phyloP scores from a whole-genome alignment of 2,113 vertebrate genomes.

The Notothenia coriiceps region DNA sequence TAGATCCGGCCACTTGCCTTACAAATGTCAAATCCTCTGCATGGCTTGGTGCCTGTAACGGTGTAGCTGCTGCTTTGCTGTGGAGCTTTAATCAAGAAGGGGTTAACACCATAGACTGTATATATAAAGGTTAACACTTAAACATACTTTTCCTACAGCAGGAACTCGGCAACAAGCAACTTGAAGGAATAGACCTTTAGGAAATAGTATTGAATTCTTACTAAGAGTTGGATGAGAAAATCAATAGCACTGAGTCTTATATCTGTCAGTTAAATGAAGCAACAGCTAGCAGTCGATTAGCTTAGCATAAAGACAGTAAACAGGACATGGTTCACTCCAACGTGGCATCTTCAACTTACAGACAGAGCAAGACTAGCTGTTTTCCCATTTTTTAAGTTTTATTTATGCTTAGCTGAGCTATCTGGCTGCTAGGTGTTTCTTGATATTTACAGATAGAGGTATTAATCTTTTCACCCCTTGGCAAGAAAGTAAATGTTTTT shows the following conservation, averaged over 20 bases:
- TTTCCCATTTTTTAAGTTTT: background rate
- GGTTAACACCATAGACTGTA: background rate
- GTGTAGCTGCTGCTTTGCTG: slow-evolving; percentile 70
- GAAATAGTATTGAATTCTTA: background rate
- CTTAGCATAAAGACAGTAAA: slow-evolving; percentile 14
- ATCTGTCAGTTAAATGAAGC: slow-evolving; percentile 2
- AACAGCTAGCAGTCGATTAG: slow-evolving; percentile 9
- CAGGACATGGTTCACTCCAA: background rate
- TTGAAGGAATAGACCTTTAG: background rate
- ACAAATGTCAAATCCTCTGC: slow-evolving; percentile 60
- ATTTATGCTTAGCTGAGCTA: background rate
- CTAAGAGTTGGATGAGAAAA: slow-evolving; percentile 19
- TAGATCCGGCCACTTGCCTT: slow-evolving; percentile 34
- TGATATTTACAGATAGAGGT: background rate
- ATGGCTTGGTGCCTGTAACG: slow-evolving; percentile 67
- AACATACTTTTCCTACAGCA: slow-evolving; percentile 36
- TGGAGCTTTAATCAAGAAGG: slow-evolving; percentile 28
- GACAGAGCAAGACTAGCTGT: background rate
- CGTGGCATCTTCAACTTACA: background rate
- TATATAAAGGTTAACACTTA: too few species aligned
- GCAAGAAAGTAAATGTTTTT: background rate
- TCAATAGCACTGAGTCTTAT: background rate
- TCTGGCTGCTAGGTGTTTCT: background rate
- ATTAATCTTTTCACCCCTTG: background rate
- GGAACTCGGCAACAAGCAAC: slow-evolving; percentile 18